A percentile compares a stretch with the other conserved stretches of the same genome.
phyloP scores from a whole-genome alignment of 2,797 vertebrate genomes.

The Melanotaenia boesemani region DNA sequence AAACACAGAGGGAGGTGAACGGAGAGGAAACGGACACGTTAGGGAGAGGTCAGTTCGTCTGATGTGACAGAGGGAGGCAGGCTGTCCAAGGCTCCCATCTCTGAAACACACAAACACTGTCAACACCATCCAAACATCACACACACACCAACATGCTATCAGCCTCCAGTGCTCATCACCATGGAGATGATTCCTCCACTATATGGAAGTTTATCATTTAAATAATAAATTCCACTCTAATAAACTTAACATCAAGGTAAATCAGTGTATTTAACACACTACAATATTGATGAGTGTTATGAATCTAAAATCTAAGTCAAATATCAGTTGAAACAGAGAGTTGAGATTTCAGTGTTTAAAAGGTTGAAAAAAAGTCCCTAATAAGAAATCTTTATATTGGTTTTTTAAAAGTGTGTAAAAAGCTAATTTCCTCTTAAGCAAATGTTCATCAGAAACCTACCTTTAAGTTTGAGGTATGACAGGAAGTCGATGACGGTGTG shows the following conservation, averaged over 20 bases:
- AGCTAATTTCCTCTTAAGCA: not conserved
- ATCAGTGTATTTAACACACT: too few species aligned
- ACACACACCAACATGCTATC: not conserved
- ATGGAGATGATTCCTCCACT: not conserved
- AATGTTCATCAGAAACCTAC: conserved; percentile 66
- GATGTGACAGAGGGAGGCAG: conserved; percentile 81
- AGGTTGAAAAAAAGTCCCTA: not conserved
- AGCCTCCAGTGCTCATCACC: not conserved
- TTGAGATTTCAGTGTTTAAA: too few species aligned
- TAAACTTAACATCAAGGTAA: too few species aligned
- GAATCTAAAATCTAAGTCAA: too few species aligned
- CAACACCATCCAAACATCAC: not conserved
- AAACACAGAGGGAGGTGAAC: conserved; percentile 15
- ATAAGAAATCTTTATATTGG: not conserved
- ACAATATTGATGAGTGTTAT: too few species aligned
- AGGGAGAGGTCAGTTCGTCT: conserved; percentile 85
- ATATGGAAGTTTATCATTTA: not conserved
- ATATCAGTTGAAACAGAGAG: too few species aligned
- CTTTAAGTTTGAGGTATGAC: conserved; percentile 93
- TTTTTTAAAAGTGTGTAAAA: not conserved
- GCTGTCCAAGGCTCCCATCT: conserved; percentile 85
- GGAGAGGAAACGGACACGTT: conserved; percentile 41
- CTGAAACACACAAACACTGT: conserved; percentile 73
- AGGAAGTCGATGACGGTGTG: conserved; percentile 91
- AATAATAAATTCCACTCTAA: too few species aligned